Conservation (phyloP, 2,797 vertebrate genomes). For the Hippopotamyrus pictus region DNA sequence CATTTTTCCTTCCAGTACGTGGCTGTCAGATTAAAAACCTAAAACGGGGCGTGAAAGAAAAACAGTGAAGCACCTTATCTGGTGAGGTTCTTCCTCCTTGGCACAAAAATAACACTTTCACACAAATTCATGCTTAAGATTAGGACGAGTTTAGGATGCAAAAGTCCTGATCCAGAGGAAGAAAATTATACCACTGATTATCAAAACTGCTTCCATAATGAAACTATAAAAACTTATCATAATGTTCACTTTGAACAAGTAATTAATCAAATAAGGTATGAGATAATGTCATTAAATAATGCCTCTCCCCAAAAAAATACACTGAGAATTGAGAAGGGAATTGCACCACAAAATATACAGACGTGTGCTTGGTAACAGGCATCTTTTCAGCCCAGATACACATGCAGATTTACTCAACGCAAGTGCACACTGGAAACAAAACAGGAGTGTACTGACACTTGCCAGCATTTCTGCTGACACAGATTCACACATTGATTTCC, state of each 20-base stretch:
- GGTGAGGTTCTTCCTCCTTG: neutral
- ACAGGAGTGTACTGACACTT: neutral
- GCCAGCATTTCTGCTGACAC: neutral
- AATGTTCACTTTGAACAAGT: neutral
- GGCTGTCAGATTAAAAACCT: constrained; percentile 15
- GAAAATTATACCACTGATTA: neutral
- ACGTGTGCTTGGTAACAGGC: neutral
- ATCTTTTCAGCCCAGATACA: neutral
- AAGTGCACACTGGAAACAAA: neutral
- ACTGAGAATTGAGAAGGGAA: neutral
- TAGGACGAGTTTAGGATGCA: neutral
- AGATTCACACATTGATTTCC: neutral
- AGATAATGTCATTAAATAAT: neutral
- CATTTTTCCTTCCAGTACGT: constrained; percentile 4
- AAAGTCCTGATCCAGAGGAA: neutral
- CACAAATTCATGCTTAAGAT: neutral
- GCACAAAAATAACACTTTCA: neutral
- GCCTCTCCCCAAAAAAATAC: neutral
- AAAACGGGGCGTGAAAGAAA: constrained; percentile 2
- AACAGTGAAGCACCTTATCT: constrained; percentile 19
- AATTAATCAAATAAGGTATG: neutral
- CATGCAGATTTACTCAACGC: neutral
- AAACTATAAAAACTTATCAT: neutral
- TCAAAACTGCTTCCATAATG: neutral
- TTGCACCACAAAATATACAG: neutral